Conservation (phyloP, 92 coral and sea anemone genomes). For the Phenganax stokvisi region DNA sequence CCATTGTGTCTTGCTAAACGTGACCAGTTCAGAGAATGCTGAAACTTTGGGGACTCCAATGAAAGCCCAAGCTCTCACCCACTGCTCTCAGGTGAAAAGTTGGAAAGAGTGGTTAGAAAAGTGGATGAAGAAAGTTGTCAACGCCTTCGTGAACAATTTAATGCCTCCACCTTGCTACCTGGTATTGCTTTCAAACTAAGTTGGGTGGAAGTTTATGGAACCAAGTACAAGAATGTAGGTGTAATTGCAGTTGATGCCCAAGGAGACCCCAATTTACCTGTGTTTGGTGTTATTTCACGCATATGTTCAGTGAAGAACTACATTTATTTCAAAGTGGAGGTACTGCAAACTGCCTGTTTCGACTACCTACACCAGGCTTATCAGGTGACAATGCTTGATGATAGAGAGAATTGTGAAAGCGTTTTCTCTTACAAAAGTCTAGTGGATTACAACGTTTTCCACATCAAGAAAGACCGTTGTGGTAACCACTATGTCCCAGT, state of each 20-base stretch:
- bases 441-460: slow-evolving; percentile 33
- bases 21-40: slow-evolving; percentile 9
- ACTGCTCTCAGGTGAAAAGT: slow-evolving; percentile 1
- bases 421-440: slow-evolving; percentile 21
- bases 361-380: slow-evolving; percentile 31
- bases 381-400: slow-evolving; percentile 11
- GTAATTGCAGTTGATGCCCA: slow-evolving; percentile 19
- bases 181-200: slow-evolving; percentile 17
- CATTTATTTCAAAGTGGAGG: slow-evolving; percentile 13
- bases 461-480: slow-evolving; percentile 26
- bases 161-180: slow-evolving; percentile 12
- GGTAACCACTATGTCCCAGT: slow-evolving; percentile 38
- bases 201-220: slow-evolving; percentile 22
- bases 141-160: not conserved
- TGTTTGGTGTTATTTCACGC: not conserved
- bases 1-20: slow-evolving; percentile 23
- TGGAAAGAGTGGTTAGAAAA: not conserved
- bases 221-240: slow-evolving; percentile 15
- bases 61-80: slow-evolving; percentile 22
- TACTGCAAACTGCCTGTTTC: slow-evolving; percentile 16
- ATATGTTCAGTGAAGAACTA: not conserved
- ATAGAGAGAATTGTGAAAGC: not conserved
- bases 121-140: slow-evolving; percentile 1
- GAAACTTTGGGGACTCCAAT: not conserved
- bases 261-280: slow-evolving; percentile 10